Evolutionary conservation across 1,140 invertebrate species (phyloP).

Genomic region (Ostrea edulis): DNA sequence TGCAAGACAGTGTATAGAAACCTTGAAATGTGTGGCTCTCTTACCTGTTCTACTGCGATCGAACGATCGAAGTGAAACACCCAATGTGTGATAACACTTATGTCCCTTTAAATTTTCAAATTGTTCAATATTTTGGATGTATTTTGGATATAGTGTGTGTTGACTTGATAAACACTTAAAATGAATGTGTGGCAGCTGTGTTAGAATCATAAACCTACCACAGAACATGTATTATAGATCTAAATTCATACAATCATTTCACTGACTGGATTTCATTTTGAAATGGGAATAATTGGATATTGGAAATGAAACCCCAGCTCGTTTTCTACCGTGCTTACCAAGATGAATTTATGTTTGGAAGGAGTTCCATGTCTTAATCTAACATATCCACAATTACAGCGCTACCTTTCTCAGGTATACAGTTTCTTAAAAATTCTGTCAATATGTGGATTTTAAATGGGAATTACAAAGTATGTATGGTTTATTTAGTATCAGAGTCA

Average conservation of each 20-base stretch:
- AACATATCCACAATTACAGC: background rate
- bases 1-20: conserved; percentile 23
- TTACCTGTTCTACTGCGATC: background rate
- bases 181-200: conserved; percentile 4
- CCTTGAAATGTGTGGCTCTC: background rate
- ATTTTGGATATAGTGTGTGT: conserved; percentile 21
- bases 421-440: background rate
- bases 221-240: background rate
- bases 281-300: background rate
- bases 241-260: background rate
- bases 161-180: conserved; percentile 31
- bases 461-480: background rate
- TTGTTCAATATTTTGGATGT: conserved; percentile 32
- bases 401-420: background rate
- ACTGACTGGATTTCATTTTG: background rate
- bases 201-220: background rate
- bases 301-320: background rate
- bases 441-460: background rate
- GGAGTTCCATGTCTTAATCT: conserved; percentile 16
- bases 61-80: background rate
- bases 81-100: conserved; percentile 14
- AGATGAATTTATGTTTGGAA: conserved; percentile 13
- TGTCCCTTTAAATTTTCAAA: conserved; percentile 36
- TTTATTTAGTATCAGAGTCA: background rate
- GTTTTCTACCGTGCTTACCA: background rate